phyloP scores from a whole-genome alignment of 2,888 invertebrate genomes.

The Drosophila meridiana region DNA sequence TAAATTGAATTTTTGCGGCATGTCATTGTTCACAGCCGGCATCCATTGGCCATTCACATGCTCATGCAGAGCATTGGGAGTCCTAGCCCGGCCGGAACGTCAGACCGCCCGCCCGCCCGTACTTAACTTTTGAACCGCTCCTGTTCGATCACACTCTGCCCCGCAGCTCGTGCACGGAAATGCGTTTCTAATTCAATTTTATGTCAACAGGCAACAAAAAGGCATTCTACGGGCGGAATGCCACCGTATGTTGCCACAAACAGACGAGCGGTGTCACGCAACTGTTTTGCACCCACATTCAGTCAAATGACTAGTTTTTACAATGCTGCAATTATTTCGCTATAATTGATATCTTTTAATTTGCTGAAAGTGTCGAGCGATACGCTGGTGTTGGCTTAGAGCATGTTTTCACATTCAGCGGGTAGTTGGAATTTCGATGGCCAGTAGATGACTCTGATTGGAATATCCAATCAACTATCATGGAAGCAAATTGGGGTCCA shows the following conservation, averaged over 20 bases:
- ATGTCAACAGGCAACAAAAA: conserved; percentile 59
- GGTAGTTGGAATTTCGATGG: conserved; percentile 8
- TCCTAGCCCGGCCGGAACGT: not conserved
- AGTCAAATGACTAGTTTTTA: conserved; percentile 43
- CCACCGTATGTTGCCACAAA: conserved; percentile 30
- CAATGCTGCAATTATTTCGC: conserved; percentile 58
- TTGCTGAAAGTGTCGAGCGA: conserved; percentile 56
- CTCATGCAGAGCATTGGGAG: conserved; percentile 10
- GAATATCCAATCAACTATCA: conserved; percentile 14
- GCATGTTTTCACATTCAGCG: conserved; percentile 11
- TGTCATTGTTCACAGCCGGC: conserved; percentile 70
- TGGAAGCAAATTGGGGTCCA: not conserved
- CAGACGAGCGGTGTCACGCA: conserved; percentile 47
- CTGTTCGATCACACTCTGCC: not conserved
- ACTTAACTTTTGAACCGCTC: conserved; percentile 16
- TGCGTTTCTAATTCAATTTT: conserved; percentile 77
- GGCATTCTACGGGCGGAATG: conserved; percentile 34
- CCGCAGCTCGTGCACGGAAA: conserved; percentile 57
- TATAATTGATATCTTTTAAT: conserved; percentile 77
- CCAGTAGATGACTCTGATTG: conserved; percentile 18
- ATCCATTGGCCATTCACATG: conserved; percentile 36
- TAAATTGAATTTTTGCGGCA: conserved; percentile 78
- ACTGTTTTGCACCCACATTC: conserved; percentile 19
- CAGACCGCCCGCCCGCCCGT: conserved; percentile 13
- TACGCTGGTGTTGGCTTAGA: conserved; percentile 36